Evolutionary conservation across 2,888 invertebrate species (phyloP).

Genomic region (Pasiphila rectangulata): DNA sequence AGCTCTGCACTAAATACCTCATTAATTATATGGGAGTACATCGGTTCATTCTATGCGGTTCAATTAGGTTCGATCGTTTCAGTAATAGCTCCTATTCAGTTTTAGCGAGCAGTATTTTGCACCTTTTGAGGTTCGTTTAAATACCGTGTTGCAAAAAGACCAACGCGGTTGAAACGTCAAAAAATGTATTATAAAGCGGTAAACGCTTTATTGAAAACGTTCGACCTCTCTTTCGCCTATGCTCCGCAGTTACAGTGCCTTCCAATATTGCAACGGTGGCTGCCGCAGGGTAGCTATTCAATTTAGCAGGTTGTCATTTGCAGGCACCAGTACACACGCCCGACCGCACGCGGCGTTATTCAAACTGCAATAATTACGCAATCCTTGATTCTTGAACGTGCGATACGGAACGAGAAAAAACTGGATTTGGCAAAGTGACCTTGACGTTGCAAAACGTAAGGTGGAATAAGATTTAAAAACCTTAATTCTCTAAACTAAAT

Average conservation of each 20-base stretch:
- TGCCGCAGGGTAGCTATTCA: slow-evolving; percentile 46
- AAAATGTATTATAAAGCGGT: neutral
- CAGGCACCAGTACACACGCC: slow-evolving; percentile 45
- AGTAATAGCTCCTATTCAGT: neutral
- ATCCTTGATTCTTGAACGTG: slow-evolving; percentile 13
- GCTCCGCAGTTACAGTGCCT: slow-evolving; percentile 4
- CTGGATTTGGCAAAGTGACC: neutral
- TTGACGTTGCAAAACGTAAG: no score
- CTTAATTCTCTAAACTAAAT: no score
- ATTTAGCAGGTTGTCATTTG: slow-evolving; percentile 64
- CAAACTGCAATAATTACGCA: slow-evolving; percentile 38
- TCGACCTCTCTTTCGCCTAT: slow-evolving; percentile 15
- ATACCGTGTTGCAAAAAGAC: no score
- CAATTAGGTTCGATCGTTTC: neutral
- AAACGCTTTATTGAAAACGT: slow-evolving; percentile 1
- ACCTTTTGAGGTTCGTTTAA: neutral
- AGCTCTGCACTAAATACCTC: neutral
- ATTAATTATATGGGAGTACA: neutral
- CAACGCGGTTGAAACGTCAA: no score
- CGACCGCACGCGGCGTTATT: slow-evolving; percentile 40
- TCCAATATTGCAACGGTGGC: slow-evolving; percentile 17
- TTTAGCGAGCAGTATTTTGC: neutral
- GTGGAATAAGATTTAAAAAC: no score
- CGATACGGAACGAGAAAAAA: neutral
- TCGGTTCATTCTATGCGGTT: slow-evolving; percentile 2